phyloP scores from a whole-genome alignment of 2,888 invertebrate genomes.

The Apamea crenata region DNA sequence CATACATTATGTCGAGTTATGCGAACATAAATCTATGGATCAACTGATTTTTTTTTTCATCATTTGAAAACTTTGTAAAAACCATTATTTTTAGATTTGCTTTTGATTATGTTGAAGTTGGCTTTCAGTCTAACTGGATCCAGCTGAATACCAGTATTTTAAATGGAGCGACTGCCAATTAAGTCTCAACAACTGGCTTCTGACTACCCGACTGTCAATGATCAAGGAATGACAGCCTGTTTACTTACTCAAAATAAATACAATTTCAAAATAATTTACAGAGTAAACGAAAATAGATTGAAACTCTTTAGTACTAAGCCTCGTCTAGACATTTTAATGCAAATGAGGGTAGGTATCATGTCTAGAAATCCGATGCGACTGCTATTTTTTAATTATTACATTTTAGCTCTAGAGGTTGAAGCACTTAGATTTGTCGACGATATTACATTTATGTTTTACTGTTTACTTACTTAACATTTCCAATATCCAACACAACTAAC shows the following conservation, averaged over 20 bases:
- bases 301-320: slow-evolving; percentile 19
- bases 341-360: slow-evolving; percentile 31
- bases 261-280: not conserved
- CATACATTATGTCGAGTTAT: no score
- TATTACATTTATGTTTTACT: not conserved
- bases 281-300: slow-evolving; percentile 1
- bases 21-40: no score
- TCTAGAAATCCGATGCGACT: slow-evolving; percentile 14
- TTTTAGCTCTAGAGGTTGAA: slow-evolving; percentile 4
- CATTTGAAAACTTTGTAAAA: no score
- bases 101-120: not conserved
- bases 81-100: no score
- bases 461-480: no score
- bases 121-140: not conserved
- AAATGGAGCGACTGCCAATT: not conserved
- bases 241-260: not conserved
- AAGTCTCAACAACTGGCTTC: not conserved
- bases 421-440: slow-evolving; percentile 15
- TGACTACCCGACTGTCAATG: not conserved
- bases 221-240: not conserved
- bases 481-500: no score
- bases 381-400: slow-evolving; percentile 18
- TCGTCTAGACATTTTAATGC: slow-evolving; percentile 44
- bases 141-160: no score
- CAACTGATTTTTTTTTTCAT: no score